Conservation (phyloP, 2,888 invertebrate species). For the Meghimatium bilineatum region DNA sequence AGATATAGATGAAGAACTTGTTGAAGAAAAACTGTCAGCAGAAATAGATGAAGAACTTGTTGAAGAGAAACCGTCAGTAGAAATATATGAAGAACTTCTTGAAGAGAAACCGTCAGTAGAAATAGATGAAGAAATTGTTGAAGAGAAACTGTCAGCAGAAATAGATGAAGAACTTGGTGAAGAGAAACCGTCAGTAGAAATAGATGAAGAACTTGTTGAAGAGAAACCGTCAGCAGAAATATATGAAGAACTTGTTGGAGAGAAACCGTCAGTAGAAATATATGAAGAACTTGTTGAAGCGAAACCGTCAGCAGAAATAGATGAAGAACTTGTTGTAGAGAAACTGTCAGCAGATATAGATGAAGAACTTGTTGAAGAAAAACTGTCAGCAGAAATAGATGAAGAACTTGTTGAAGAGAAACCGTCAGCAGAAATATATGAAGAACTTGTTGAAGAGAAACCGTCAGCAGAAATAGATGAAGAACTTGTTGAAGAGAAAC, state of each 20-base stretch:
- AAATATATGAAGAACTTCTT: background rate
- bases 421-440: background rate
- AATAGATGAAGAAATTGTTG: background rate
- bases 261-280: conserved; percentile 7
- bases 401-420: background rate
- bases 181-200: background rate
- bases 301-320: background rate
- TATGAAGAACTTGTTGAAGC: conserved; percentile 42
- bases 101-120: background rate
- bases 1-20: too few species aligned
- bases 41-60: background rate
- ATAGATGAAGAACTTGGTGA: background rate
- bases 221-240: background rate
- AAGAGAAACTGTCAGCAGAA: background rate
- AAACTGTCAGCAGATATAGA: background rate
- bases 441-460: background rate
- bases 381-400: background rate
- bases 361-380: background rate
- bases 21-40: too few species aligned
- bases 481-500: background rate
- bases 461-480: background rate
- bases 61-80: too few species aligned
- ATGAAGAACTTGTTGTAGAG: background rate
- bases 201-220: background rate
- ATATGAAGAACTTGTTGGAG: background rate